Evolutionary conservation across 2,113 vertebrate species (phyloP).

Genomic region (Lepidothrix coronata): DNA sequence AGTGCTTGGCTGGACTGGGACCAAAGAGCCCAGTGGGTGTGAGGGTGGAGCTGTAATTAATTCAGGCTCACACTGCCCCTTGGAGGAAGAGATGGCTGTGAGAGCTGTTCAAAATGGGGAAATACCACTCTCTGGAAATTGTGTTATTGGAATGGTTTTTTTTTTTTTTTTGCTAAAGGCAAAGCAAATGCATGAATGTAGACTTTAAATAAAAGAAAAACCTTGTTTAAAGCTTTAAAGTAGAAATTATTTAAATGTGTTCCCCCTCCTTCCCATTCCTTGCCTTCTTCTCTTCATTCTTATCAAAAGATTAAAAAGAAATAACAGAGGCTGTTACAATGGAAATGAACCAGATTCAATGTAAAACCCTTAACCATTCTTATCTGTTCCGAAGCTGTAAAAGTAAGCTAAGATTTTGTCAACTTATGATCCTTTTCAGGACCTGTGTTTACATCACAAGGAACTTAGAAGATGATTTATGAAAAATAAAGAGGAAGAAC

Average conservation of each 20-base stretch:
- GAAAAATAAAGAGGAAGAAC: neutral
- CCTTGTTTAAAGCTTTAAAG: neutral
- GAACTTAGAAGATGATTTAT: neutral
- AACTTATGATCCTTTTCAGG: neutral
- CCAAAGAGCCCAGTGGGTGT: neutral
- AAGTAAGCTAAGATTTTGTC: neutral
- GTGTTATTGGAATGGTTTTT: neutral
- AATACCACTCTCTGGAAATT: neutral
- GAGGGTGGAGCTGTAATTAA: neutral
- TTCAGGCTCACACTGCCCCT: neutral
- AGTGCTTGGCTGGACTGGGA: neutral
- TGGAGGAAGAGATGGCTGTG: neutral
- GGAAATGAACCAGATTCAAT: neutral
- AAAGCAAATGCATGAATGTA: accelerated
- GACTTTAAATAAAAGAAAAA: neutral
- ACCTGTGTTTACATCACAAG: neutral
- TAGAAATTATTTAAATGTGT: neutral
- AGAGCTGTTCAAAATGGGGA: neutral
- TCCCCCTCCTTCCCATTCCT: neutral
- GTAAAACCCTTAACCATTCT: neutral
- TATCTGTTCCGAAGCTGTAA: neutral
- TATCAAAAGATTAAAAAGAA: neutral
- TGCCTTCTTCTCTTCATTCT: neutral
- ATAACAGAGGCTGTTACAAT: neutral
- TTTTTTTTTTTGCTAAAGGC: neutral